A percentile compares a stretch with the other conserved stretches of the same genome.
These are phyloP conservation scores for Chascanopsetta lugubris DNA, from an alignment of 2,113 vertebrate genomes.

Conservation along the genomic window DNA sequence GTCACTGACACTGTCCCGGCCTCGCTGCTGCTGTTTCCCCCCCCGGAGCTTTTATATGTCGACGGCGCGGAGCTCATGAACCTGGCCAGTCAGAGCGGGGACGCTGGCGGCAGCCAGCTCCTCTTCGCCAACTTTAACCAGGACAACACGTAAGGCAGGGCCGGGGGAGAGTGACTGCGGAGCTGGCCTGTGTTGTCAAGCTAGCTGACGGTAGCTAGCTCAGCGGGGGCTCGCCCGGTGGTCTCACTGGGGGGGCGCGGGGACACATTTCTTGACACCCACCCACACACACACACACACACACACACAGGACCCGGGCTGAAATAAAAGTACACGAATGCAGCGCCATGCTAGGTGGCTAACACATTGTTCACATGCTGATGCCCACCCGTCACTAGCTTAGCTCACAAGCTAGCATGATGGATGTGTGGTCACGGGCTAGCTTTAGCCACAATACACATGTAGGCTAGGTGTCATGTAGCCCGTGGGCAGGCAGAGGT, in stretches of 20 bases:
- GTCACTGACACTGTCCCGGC: neutral
- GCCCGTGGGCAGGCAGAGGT: neutral
- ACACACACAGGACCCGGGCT: too few relatives aligned
- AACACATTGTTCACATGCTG: neutral
- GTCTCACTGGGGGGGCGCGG: neutral
- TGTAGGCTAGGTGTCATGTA: conserved; percentile 22
- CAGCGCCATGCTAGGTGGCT: neutral
- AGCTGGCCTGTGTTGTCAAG: conserved; percentile 48
- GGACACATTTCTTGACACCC: too few relatives aligned
- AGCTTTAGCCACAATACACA: conserved; percentile 45
- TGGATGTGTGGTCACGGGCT: conserved; percentile 36
- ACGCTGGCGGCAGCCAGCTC: conserved; percentile 93
- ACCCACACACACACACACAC: too few relatives aligned
- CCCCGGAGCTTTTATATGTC: conserved; percentile 51
- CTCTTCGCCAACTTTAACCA: conserved; percentile 99
- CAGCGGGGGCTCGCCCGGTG: neutral
- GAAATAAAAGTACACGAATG: too few relatives aligned
- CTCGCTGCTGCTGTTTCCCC: conserved; percentile 56
- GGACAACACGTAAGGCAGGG: conserved; percentile 95
- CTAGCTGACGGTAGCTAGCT: conserved; percentile 41
- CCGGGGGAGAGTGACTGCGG: conserved; percentile 50
- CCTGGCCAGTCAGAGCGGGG: conserved; percentile 94
- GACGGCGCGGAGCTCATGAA: conserved; percentile 88
- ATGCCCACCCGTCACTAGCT: conserved; percentile 13
- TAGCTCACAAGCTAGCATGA: conserved; percentile 41